Evolutionary conservation across 2,113 vertebrate genomes (phyloP), one percentile per base, ranked within the genome.

Genomic region (Alosa alosa): DNA sequence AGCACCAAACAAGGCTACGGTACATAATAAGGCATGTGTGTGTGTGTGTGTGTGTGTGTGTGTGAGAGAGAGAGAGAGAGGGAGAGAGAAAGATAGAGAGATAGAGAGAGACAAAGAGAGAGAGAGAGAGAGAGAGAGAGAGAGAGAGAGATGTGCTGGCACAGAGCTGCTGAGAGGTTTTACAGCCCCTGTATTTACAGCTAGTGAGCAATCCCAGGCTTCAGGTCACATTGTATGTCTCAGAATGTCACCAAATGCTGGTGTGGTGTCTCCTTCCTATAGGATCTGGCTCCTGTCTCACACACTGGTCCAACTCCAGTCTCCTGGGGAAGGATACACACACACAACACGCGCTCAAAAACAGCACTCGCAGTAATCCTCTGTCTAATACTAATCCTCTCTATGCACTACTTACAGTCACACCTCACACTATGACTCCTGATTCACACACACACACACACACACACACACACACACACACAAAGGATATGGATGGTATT

Each of bases 311-410:
- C 64, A 31, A n/a, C 55, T 60, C 50, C 57, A 64, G 22, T 64
- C 57, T 64, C 64, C 10, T 11, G 64, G 64, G 3, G 31, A 78
- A 36, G 72, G 31, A 78, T 17, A 82, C 78, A 81, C 50, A 81
- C 50, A 46, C 86, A 72, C 52, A 46, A 84, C 84, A 31, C 85
- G 81, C 50, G 52, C 60, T 82, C 36, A 60, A 81, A 84, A n/a
- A n/a, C 47, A 82, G 57, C 72, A 9, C 45, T 82, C 50, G 39
- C 57, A 82, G 18, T 89, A 86, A 89, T 89, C 78, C 83, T 3
- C 82, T 10, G n/a, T 18, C 85, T 84, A 86, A 82, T 82, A 46
- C 85, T 90, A 89, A 90, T 90, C 89, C 84, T 49, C 46, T 81
- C 45, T 60, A 81, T 41, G 44, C 64, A 41, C 81, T 82, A 81